Evolutionary conservation across 2,888 invertebrate species (phyloP), one percentile per base, ranked within the genome.

Genomic region (Drosophila vallismaia): DNA sequence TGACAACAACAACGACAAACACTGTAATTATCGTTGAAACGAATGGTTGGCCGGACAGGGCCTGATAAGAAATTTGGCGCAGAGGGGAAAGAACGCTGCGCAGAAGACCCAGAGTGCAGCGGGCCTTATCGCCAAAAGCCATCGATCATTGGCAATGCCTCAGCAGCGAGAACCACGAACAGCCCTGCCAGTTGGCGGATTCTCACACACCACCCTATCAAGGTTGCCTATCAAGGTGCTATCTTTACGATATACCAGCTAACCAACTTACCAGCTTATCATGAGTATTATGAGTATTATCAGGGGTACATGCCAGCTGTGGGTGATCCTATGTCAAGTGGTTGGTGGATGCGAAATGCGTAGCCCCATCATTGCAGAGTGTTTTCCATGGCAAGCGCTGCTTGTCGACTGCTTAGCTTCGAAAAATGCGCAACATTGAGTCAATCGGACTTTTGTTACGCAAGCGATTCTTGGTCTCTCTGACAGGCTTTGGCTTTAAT

Each of bases 261-360:
- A 19, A 19, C 19, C 19, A 19, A 2, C 19, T 19, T 19, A 19
- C 19, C 19, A 19, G 19, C 19, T 19, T 19, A 19, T n/a, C 55
- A 38, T 8, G 26, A 8, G 36, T 26, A 26, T 12, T 38, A 38
- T 8, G 26, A 8, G 36, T 26, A 26, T 12, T 38, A 29, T 24
- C 36, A 28, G 26, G 45, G 36, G 63, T 44, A 29, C 66, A 66
- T 44, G 63, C 33, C 48, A 54, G 31, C 29, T 42, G 62, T 46
- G 64, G 33, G 48, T 66, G 64, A 40, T 60, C 62, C 66, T 63
- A 49, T 12, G 66, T 49, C 28, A 54, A 48, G 66, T 8, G 53
- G 66, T 8, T 36, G 50, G 24, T 26, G 44, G 24, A 29, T 36
- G 59, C 33, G n/a, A 10, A 42, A 31, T 54, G 33, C 19, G 38